Conservation (phyloP, 2,113 vertebrate genomes). For the Elephantulus edwardii region DNA sequence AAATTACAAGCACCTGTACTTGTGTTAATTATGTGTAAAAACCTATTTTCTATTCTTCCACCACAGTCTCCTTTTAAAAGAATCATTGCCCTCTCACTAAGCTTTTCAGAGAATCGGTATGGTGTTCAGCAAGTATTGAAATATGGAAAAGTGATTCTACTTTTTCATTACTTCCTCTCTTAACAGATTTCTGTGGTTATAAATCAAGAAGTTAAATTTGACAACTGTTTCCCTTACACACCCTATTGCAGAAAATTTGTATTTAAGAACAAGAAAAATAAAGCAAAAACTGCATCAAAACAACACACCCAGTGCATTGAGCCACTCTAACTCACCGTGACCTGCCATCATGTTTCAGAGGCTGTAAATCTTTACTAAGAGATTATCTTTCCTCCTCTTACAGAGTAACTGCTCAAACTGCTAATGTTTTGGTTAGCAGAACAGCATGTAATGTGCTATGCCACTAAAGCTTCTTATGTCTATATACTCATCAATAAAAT, state of each 20-base stretch:
- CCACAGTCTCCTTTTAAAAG: constrained; percentile 1
- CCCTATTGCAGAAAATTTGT: neutral
- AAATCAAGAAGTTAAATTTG: neutral
- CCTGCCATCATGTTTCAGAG: no score
- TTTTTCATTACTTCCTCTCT: neutral
- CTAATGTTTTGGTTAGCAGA: no score
- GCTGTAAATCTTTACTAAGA: no score
- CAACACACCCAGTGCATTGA: no score
- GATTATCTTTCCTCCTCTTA: no score
- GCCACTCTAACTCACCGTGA: no score
- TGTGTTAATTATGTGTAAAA: neutral
- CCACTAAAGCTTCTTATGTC: no score
- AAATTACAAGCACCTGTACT: neutral
- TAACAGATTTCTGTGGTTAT: neutral
- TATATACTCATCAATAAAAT: no score
- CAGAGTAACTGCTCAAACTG: no score
- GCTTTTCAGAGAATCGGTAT: neutral
- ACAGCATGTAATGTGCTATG: no score
- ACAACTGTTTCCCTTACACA: neutral
- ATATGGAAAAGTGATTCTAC: neutral
- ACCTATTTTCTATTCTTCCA: neutral
- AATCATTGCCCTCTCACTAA: neutral
- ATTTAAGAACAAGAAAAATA: no score
- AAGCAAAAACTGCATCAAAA: no score
- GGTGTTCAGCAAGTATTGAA: neutral